Evolutionary conservation across 2,888 invertebrate genomes (phyloP), one percentile per base, ranked within the genome.

Genomic region (Synergus itoensis): DNA sequence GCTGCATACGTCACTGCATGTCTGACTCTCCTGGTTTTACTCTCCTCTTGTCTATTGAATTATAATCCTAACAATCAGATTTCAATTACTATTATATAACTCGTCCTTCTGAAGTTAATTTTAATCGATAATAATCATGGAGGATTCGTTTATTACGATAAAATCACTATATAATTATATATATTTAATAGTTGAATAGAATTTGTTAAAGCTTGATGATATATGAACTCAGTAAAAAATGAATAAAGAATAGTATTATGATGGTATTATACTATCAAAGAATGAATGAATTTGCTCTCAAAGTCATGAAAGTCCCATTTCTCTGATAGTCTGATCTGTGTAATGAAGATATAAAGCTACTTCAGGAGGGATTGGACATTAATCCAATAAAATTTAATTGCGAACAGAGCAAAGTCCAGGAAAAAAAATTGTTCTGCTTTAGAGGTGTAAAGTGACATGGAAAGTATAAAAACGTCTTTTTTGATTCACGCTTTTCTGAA

Each of bases 1-100:
- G 87, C 84, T 86, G 85, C 86, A 89, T 86, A 87, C 86, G 87
- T 83, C 84, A 84, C 82, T 84, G 83, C 81, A 69, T 78, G 75
- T 80, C 82, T 65, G 62, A 81, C 83, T 83, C 84, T 84, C 82
- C 84, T 81, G 43, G 36, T 53, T 62, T 76, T 45, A 28, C 69
- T 65, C 48, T n/a, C 7, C 48, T 48, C 16, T 5, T 16, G 16
- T 48, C 48, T 16, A 48, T 48, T 48, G 48, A 16, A 48, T 48
- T 48, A 48, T 48, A 4, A 48, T 48, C 48, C 48, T 16, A 48
- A 48, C 48, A 48, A 48, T 48, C 7, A 48, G 48, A 48, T 48
- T 48, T 16, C 16, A 48, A 7, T 45, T 3, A 14, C 14, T n/a
- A 48, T 48, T 16, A 48, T 16, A 48, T 48, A 16, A 48, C 5